Evolutionary conservation across 2,888 invertebrate genomes (phyloP), one percentile per base, ranked within the genome.

Genomic region (Hirtodrosophila alboralis): DNA sequence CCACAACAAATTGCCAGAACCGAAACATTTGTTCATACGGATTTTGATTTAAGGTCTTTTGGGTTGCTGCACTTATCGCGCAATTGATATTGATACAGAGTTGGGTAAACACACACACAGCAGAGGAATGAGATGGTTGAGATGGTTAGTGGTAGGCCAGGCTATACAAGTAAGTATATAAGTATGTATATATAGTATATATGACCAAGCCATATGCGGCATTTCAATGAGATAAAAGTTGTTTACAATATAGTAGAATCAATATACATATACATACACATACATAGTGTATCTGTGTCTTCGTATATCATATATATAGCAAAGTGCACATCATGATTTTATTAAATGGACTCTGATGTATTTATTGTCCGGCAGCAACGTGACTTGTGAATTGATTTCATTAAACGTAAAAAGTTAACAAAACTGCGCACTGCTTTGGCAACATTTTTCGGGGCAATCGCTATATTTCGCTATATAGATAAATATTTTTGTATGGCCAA

Each of bases 351-450:
- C 89, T 87, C 88, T 88, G 87, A 88, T 88, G 83, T 88, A 88
- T 89, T 88, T 88, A 89, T 89, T 88, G 89, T 89, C 81, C 89
- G 72, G 87, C 86, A 84, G 78, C 84, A 88, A 88, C 88, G 88
- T 88, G 88, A 88, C 89, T 88, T 88, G 88, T 85, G 80, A 88
- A 88, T 87, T 88, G 87, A 88, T 88, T 88, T 88, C 86, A 88
- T 89, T 88, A 87, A 78, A 75, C 81, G 84, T 83, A 84, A 83
- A 83, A 86, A 83, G 84, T 81, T 81, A 74, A 86, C 80, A 81
- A 86, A 86, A 77, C 77, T 57, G 58, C 68, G 66, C n/a, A n/a
- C 64, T 45, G 67, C 63, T 38, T 40, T 33, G 43, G 61, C 71
- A 62, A 78, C 67, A 71, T 64, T 81, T 81, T 84, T 72, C n/a